A percentile compares a stretch with the other conserved stretches of the same genome.
Evolutionary conservation across 2,113 vertebrate species (phyloP).

Genomic region (Turnix velox): DNA sequence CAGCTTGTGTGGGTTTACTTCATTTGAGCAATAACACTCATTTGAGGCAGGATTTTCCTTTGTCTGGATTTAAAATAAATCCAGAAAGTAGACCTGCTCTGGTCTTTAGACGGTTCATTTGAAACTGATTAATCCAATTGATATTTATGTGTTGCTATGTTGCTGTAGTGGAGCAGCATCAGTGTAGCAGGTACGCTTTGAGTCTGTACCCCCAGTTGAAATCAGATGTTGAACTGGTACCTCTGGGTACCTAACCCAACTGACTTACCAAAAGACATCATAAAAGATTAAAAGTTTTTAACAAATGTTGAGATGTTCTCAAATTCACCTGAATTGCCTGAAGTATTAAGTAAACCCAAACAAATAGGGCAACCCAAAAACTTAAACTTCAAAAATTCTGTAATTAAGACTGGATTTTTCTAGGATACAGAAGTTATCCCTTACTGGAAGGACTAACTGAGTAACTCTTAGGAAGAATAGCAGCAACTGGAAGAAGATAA

Average conservation of each 20-base stretch:
- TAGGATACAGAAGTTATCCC: neutral
- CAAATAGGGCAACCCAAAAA: neutral
- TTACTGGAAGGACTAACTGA: neutral
- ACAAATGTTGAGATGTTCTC: neutral
- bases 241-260: neutral
- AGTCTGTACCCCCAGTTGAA: neutral
- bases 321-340: neutral
- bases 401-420: slow-evolving; percentile 7
- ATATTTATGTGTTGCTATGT: neutral
- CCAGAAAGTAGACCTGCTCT: neutral
- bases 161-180: neutral
- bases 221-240: neutral
- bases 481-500: slow-evolving; percentile 1
- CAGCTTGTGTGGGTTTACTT: neutral
- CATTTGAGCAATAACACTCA: neutral
- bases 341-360: neutral
- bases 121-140: neutral
- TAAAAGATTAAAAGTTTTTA: neutral
- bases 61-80: neutral
- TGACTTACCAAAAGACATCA: neutral
- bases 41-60: neutral
- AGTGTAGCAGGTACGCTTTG: neutral
- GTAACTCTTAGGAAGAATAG: neutral
- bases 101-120: neutral
- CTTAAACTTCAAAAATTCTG: neutral